A percentile compares a stretch with the other conserved stretches of the same genome.
Evolutionary conservation across 2,888 invertebrate species (phyloP).

Genomic region (Netelia fuscicornis): DNA sequence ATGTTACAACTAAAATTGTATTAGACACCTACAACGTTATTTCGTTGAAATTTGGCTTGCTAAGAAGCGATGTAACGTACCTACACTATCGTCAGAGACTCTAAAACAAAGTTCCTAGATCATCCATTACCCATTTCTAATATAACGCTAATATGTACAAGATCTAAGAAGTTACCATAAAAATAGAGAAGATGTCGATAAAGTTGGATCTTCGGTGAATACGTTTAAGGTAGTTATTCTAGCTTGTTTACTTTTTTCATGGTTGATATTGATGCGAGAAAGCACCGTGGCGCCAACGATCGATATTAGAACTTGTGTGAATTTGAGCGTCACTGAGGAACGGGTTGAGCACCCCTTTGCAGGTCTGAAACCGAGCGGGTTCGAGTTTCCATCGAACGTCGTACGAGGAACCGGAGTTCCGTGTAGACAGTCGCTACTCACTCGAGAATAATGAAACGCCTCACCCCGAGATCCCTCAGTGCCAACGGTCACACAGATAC

Average conservation of each 20-base stretch:
- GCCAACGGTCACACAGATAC: neutral
- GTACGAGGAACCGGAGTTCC: slow-evolving; percentile 2
- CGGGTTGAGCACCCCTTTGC: slow-evolving; percentile 49
- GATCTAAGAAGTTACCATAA: too few species aligned
- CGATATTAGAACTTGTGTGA: slow-evolving; percentile 26
- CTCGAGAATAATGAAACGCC: slow-evolving; percentile 15
- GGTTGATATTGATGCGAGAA: slow-evolving; percentile 3
- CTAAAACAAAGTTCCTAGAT: too few species aligned
- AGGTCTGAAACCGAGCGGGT: neutral
- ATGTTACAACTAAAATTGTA: neutral
- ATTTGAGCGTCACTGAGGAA: slow-evolving; percentile 1
- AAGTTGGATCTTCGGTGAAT: too few species aligned
- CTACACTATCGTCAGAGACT: neutral
- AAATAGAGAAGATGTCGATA: too few species aligned
- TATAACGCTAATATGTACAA: too few species aligned
- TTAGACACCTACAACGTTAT: neutral
- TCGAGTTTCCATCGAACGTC: slow-evolving; percentile 26
- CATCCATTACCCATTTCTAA: too few species aligned
- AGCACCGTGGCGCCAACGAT: slow-evolving; percentile 30
- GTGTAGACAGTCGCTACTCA: slow-evolving; percentile 26
- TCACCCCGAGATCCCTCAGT: neutral
- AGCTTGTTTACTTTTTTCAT: slow-evolving; percentile 2
- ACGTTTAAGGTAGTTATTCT: neutral
- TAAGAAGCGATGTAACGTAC: neutral
- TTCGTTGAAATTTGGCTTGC: neutral